A percentile compares a stretch with the other conserved stretches of the same genome.
Evolutionary conservation across 2,113 vertebrate genomes (phyloP).

Genomic region (Cheirogaleus medius): DNA sequence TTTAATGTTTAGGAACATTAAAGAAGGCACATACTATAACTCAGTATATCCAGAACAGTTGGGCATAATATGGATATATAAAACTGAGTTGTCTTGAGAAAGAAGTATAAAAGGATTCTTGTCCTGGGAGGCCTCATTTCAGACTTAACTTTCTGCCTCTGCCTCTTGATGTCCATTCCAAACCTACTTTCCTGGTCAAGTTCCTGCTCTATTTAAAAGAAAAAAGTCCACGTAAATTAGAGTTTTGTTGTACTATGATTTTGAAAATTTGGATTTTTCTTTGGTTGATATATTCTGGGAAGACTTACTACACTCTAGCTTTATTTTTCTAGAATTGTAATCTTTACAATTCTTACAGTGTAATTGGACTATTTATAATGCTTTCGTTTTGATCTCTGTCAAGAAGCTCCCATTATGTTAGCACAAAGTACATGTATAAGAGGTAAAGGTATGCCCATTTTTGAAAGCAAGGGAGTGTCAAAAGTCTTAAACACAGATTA

Average conservation of each 20-base stretch:
- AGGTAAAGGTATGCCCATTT: slow-evolving; percentile 3
- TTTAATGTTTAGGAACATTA: background rate
- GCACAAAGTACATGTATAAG: background rate
- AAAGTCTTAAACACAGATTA: background rate
- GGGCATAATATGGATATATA: background rate
- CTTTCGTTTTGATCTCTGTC: background rate
- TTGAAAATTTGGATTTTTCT: slow-evolving; percentile 29
- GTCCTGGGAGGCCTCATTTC: background rate
- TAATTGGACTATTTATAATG: background rate
- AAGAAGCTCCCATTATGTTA: background rate
- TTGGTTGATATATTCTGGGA: background rate
- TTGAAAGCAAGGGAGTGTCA: background rate
- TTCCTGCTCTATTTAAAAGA: background rate
- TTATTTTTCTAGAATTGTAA: background rate
- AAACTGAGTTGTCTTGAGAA: background rate
- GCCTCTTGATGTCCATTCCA: background rate
- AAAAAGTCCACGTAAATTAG: background rate
- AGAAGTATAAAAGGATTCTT: background rate
- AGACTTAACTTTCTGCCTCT: background rate
- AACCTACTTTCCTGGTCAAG: background rate
- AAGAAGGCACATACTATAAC: background rate
- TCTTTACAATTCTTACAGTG: background rate
- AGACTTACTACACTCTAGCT: background rate
- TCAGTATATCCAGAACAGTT: background rate
- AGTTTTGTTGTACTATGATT: background rate